Evolutionary conservation across 1,140 invertebrate genomes (phyloP).

Genomic region (Archivesica marissinica): DNA sequence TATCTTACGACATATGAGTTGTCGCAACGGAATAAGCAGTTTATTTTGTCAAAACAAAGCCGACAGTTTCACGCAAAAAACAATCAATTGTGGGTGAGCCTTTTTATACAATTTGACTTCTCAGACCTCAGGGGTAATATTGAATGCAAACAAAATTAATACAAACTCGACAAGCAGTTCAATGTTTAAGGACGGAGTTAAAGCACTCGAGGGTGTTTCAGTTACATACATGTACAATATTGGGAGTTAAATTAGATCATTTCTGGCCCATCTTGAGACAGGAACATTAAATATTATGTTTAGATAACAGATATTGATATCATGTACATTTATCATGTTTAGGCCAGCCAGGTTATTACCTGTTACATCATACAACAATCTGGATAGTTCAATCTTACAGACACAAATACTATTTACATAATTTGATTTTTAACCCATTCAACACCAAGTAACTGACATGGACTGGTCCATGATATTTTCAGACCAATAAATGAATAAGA

Average conservation of each 20-base stretch:
- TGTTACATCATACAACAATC: no score
- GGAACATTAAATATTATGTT: constrained; percentile 40
- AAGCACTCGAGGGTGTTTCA: constrained; percentile 1
- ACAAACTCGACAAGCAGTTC: not conserved
- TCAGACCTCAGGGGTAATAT: not conserved
- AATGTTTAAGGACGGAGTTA: not conserved
- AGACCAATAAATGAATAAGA: no score
- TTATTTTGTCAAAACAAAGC: constrained; percentile 11
- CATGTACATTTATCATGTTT: constrained; percentile 3
- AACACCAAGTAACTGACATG: no score
- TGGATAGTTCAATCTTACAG: no score
- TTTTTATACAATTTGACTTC: constrained; percentile 1
- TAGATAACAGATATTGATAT: constrained; percentile 37
- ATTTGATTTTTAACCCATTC: no score
- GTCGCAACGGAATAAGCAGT: not conserved
- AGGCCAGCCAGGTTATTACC: no score
- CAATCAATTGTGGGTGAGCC: not conserved
- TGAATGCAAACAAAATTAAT: constrained; percentile 41
- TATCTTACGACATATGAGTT: constrained; percentile 11
- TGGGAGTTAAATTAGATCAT: constrained; percentile 51
- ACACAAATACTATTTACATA: no score
- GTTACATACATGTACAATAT: constrained; percentile 25
- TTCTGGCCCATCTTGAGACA: constrained; percentile 45
- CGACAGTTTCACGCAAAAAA: not conserved
- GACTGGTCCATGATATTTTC: no score